A percentile compares a stretch with the other conserved stretches of the same genome.
Evolutionary conservation across 1,140 invertebrate genomes (phyloP).

Genomic region (Dinoponera quadriceps): DNA sequence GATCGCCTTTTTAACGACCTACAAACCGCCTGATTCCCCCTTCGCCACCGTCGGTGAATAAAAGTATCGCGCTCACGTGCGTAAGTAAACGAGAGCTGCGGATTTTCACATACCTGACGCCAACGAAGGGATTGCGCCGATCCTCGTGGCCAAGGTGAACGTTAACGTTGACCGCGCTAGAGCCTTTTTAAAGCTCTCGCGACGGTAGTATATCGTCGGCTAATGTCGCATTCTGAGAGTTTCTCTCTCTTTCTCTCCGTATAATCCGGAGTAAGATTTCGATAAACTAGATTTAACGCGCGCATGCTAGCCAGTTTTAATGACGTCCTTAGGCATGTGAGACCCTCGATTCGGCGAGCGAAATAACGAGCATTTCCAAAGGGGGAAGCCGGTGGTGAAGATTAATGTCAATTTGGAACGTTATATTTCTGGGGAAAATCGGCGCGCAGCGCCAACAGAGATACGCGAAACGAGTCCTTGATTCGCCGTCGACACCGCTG

Average conservation of each 20-base stretch:
- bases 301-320: too few species aligned
- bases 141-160: not conserved
- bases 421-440: not conserved
- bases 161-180: not conserved
- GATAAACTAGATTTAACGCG: not conserved
- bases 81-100: not conserved
- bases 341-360: too few species aligned
- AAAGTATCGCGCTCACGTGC: conserved; percentile 15
- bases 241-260: not conserved
- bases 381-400: too few species aligned
- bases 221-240: not conserved
- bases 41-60: conserved; percentile 13
- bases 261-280: conserved; percentile 1
- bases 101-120: conserved; percentile 19
- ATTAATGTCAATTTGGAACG: too few species aligned
- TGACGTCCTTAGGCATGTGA: too few species aligned
- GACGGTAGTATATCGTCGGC: not conserved
- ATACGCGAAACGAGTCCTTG: not conserved
- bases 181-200: not conserved
- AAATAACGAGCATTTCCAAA: too few species aligned
- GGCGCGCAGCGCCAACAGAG: not conserved
- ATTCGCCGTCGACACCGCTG: not conserved
- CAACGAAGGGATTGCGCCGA: not conserved
- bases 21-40: conserved; percentile 39
- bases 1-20: conserved; percentile 68